These are phyloP conservation scores for Episyrphus balteatus DNA, from an alignment of 1,140 invertebrate genomes.

Conservation along the genomic window DNA sequence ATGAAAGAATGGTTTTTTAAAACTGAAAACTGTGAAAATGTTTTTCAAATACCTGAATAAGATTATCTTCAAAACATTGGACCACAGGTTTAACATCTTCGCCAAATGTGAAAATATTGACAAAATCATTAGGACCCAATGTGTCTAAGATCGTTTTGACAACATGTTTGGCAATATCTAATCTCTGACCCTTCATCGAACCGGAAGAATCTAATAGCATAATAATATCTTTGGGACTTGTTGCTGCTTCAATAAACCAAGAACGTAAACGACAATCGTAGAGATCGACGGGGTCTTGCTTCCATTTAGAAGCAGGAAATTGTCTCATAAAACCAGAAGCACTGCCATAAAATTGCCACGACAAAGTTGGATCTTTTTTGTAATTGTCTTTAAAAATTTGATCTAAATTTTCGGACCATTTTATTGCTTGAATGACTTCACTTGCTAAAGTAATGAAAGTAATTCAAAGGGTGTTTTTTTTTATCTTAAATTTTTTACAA, in stretches of 20 bases:
- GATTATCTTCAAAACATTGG: constrained; percentile 73
- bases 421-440: constrained; percentile 55
- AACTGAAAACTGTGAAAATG: constrained; percentile 1
- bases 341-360: constrained; percentile 97
- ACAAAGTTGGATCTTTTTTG: constrained; percentile 73
- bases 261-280: constrained; percentile 80
- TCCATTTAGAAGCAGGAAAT: constrained; percentile 75
- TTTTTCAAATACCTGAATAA: constrained; percentile 59
- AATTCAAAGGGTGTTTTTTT: constrained; percentile 38
- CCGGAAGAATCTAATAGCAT: constrained; percentile 92
- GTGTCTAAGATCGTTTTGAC: constrained; percentile 94
- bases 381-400: constrained; percentile 81
- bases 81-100: constrained; percentile 66
- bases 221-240: constrained; percentile 92
- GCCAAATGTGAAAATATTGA: constrained; percentile 86
- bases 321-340: constrained; percentile 90
- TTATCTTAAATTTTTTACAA: constrained; percentile 10
- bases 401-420: constrained; percentile 78
- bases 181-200: constrained; percentile 90
- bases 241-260: constrained; percentile 95
- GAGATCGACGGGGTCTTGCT: constrained; percentile 60
- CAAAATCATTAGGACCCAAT: constrained; percentile 95
- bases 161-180: constrained; percentile 88
- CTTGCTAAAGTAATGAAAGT: constrained; percentile 40
- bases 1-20: background rate